Percentiles rank a stretch among this genome's conserved stretches.
These are phyloP conservation scores for Lasiurus borealis DNA, from an alignment of 2,113 vertebrate species.

Conservation along the genomic window DNA sequence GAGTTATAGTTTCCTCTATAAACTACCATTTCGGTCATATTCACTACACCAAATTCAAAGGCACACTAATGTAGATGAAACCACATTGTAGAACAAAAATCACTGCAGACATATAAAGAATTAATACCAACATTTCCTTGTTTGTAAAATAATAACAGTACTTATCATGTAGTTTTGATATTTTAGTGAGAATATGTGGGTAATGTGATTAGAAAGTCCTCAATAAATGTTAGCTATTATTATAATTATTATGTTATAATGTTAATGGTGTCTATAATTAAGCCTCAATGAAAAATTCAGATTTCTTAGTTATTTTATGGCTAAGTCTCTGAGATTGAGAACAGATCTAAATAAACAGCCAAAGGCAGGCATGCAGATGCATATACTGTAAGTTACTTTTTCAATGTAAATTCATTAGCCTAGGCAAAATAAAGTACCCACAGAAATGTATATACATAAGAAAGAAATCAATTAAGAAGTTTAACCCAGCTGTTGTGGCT, in stretches of 20 bases:
- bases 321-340: not conserved
- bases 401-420: not conserved
- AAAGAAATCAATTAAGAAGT: not conserved
- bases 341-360: not conserved
- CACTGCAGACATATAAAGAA: not conserved
- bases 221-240: not conserved
- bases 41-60: not conserved
- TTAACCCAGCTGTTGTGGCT: too few relatives aligned
- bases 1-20: not conserved
- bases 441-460: not conserved
- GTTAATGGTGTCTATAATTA: not conserved
- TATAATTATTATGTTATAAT: not conserved
- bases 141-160: not conserved
- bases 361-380: not conserved
- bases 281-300: constrained; percentile 13
- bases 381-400: not conserved
- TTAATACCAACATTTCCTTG: not conserved
- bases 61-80: not conserved
- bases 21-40: not conserved
- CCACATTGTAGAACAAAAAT: not conserved
- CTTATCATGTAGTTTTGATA: not conserved
- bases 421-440: not conserved
- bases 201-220: not conserved
- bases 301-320: constrained; percentile 17
- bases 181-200: not conserved